Base-by-base conservation (phyloP, 2,113 vertebrate genomes). In the Saimiri boliviensis region DNA sequence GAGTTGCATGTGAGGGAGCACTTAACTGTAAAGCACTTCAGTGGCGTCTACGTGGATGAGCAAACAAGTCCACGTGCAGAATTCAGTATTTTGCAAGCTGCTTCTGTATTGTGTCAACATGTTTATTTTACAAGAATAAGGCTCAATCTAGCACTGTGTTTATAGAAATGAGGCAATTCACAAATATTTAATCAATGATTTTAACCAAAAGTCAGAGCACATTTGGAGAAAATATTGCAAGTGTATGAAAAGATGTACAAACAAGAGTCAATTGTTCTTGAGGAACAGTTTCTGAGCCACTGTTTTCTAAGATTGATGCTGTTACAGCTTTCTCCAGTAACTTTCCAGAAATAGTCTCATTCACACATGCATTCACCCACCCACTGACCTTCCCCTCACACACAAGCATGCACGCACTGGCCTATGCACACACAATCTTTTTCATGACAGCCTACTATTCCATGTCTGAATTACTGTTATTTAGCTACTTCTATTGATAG, bases 311-410 rank as follows among this genome's bases (percentile, higher is more conserved):
- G 42, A 27, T 3, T 21, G 3, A 23, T 52, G 63, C 19, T 52
- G 37, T 9, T 37, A 16, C 6, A 20, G 10, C 0, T 10, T 54
- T 16, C 19, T 88, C 60, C 21, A n/a, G 12, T 20, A 45, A 83
- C 7, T 30, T 76, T 76, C 56, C 66, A 30, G 45, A 76, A 58
- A 52, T 2, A n/a, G 21, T 17, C 16, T 37, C 27, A 63, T 6
- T 11, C 1, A 49, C 32, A 5, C 0, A 0, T 37, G 35, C 9
- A 27, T 16, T 13, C 20, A 12, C 58, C 4, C n/a, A 32, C 27
- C 12, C 60, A 32, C 27, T 63, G 12, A 32, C 12, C 27, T 13
- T 63, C 27, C 27, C 60, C 60, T 63, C 8, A 35, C 49, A 37
- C 9, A 20, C 2, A 20, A 2, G 6, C 16, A 21, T 10, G 45